Conservation (phyloP, 1,140 invertebrate genomes). For the Trachymyrmex septentrionalis region DNA sequence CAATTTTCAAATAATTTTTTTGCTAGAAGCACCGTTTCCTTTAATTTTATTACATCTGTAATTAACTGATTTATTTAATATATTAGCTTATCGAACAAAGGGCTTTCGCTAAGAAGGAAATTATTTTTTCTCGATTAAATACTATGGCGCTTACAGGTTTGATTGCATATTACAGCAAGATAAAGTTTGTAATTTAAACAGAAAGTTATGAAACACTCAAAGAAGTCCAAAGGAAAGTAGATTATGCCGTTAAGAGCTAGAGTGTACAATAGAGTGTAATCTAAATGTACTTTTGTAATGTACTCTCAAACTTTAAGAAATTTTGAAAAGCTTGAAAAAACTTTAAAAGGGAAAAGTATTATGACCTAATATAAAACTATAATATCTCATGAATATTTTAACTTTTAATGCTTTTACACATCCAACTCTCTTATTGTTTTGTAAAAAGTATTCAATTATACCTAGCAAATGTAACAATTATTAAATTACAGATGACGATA, state of each 20-base stretch:
- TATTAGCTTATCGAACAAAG: not conserved
- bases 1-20: too few relatives aligned
- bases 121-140: not conserved
- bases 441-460: not conserved
- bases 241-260: not conserved
- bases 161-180: not conserved
- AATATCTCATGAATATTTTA: not conserved
- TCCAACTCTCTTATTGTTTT: not conserved
- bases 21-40: too few relatives aligned
- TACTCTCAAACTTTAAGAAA: not conserved
- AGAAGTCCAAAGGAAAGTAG: not conserved
- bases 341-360: not conserved
- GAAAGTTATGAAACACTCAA: not conserved
- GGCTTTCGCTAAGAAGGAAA: not conserved
- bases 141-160: not conserved
- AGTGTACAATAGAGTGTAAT: not conserved
- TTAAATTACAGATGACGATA: slow-evolving; percentile 80
- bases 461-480: not conserved
- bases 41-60: too few relatives aligned
- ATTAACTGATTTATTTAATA: too few relatives aligned
- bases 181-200: not conserved
- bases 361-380: not conserved
- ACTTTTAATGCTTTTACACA: not conserved
- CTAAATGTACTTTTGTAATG: not conserved
- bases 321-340: not conserved